Evolutionary conservation across 2,888 invertebrate species (phyloP).

Genomic region (Phlogophora meticulosa): DNA sequence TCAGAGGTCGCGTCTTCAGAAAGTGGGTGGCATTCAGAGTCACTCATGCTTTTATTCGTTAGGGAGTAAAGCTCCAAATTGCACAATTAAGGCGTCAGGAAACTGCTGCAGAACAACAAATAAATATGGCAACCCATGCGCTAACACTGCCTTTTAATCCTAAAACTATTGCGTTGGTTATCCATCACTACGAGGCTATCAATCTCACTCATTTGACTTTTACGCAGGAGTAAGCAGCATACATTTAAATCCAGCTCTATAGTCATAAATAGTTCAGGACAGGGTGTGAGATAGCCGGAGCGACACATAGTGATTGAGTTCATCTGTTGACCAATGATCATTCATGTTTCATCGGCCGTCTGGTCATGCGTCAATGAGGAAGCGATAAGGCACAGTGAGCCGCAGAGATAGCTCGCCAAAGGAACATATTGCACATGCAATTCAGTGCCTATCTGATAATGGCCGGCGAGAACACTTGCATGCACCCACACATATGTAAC

Average conservation of each 20-base stretch:
- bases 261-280: slow-evolving; percentile 42
- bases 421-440: slow-evolving; percentile 53
- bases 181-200: slow-evolving; percentile 42
- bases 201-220: slow-evolving; percentile 53
- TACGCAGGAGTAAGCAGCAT: slow-evolving; percentile 46
- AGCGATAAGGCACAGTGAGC: slow-evolving; percentile 71
- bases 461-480: slow-evolving; percentile 21
- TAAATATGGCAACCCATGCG: slow-evolving; percentile 17
- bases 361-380: slow-evolving; percentile 75
- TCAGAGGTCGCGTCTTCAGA: slow-evolving; percentile 28
- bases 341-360: slow-evolving; percentile 75
- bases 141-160: slow-evolving; percentile 19
- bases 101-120: slow-evolving; percentile 13
- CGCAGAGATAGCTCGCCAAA: slow-evolving; percentile 54
- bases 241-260: slow-evolving; percentile 33
- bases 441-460: slow-evolving; percentile 34
- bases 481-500: slow-evolving; percentile 13
- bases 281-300: slow-evolving; percentile 30
- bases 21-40: slow-evolving; percentile 35
- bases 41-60: slow-evolving; percentile 34
- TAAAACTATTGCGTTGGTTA: slow-evolving; percentile 40
- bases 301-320: slow-evolving; percentile 52
- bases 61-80: slow-evolving; percentile 10
- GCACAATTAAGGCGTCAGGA: slow-evolving; percentile 4
- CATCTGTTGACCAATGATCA: slow-evolving; percentile 64